These are phyloP conservation scores for Drosophila repletoides DNA, from an alignment of 1,140 invertebrate genomes.

Conservation along the genomic window DNA sequence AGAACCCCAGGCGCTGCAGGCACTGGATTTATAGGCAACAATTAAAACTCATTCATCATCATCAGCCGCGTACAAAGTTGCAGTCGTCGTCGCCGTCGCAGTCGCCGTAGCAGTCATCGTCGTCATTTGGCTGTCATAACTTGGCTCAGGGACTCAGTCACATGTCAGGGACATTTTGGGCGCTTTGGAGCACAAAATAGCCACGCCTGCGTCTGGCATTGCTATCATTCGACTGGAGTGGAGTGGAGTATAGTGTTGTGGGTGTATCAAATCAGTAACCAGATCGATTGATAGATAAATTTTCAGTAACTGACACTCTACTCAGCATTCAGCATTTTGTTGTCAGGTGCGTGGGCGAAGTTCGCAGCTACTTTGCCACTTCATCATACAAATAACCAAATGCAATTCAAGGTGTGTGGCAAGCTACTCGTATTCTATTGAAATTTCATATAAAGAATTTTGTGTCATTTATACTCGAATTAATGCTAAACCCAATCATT, in stretches of 20 bases:
- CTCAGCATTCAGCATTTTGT: slow-evolving; percentile 51
- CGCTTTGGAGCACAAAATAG: slow-evolving; percentile 15
- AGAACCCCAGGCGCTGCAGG: slow-evolving; percentile 48
- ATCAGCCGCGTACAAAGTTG: too few species aligned
- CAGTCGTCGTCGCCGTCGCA: slow-evolving; percentile 40
- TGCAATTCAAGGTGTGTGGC: slow-evolving; percentile 69
- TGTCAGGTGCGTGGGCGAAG: slow-evolving; percentile 68
- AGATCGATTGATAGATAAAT: slow-evolving; percentile 79
- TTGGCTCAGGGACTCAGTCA: slow-evolving; percentile 46
- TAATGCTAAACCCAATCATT: slow-evolving; percentile 13
- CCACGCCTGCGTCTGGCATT: slow-evolving; percentile 71
- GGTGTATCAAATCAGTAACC: slow-evolving; percentile 66
- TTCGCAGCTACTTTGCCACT: slow-evolving; percentile 72
- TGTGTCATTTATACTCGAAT: slow-evolving; percentile 8
- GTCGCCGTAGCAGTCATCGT: slow-evolving; percentile 31
- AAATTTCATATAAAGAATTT: slow-evolving; percentile 14
- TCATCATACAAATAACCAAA: slow-evolving; percentile 48
- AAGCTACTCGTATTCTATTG: slow-evolving; percentile 27
- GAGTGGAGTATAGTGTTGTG: too few species aligned
- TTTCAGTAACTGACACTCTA: slow-evolving; percentile 69
- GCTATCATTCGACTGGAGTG: too few species aligned
- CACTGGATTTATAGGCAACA: slow-evolving; percentile 71
- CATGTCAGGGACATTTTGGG: slow-evolving; percentile 58
- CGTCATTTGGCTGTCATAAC: slow-evolving; percentile 63
- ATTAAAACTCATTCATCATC: slow-evolving; percentile 80